Conservation (phyloP, 2,797 vertebrate species). For the Pelochelys cantorii region DNA sequence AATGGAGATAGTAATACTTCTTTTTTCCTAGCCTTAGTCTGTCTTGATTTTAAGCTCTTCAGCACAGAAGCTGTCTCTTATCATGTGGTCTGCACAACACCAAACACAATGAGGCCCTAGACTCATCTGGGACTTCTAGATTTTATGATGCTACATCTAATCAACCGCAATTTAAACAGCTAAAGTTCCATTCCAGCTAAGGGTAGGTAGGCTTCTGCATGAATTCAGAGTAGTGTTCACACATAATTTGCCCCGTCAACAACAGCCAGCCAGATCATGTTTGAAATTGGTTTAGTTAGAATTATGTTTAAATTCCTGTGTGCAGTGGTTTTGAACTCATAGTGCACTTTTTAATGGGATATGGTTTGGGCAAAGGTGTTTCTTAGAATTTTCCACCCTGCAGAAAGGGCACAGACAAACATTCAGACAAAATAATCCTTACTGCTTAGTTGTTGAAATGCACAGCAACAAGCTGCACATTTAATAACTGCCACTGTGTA, state of each 20-base stretch:
- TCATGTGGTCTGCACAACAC: not conserved
- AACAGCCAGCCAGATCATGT: fast-evolving
- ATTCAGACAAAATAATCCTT: constrained; percentile 51
- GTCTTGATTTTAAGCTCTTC: not conserved
- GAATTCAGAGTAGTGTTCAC: not conserved
- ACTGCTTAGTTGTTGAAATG: constrained; percentile 20
- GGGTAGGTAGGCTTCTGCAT: not conserved
- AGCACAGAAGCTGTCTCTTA: not conserved
- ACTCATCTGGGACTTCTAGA: not conserved
- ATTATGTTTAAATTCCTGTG: not conserved
- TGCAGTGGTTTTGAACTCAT: not conserved
- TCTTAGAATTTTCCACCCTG: constrained; percentile 14
- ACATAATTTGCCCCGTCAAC: not conserved
- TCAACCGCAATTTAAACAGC: not conserved
- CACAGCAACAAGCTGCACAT: not conserved
- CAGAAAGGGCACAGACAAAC: constrained; percentile 36
- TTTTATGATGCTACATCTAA: fast-evolving
- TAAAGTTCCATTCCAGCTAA: not conserved
- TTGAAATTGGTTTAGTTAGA: fast-evolving
- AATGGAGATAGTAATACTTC: not conserved
- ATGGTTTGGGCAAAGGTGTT: not conserved
- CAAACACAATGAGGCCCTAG: not conserved
- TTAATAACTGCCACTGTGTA: constrained; percentile 29
- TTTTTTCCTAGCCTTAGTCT: not conserved
- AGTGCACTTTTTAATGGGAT: not conserved